Conservation (phyloP, 2,797 vertebrate genomes). For the Microcaecilia unicolor region DNA sequence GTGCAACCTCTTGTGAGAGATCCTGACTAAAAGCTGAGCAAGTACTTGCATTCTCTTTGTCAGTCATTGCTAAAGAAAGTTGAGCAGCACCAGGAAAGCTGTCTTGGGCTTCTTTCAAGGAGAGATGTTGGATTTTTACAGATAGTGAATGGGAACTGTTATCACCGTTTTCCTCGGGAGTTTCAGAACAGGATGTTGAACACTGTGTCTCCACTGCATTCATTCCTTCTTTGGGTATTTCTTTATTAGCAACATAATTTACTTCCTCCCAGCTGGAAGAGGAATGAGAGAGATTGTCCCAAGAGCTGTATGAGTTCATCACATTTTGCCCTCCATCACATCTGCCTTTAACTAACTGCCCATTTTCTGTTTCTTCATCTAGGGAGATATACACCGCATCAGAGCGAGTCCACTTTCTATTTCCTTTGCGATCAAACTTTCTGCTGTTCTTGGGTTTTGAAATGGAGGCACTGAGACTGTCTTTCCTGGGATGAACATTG, state of each 20-base stretch:
- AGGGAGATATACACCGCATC: constrained; percentile 8
- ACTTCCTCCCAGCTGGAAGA: constrained; percentile 53
- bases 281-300: constrained; percentile 57
- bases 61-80: not conserved
- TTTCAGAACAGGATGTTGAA: constrained; percentile 13
- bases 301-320: constrained; percentile 43
- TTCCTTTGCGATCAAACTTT: not conserved
- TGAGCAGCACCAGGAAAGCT: not conserved
- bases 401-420: not conserved
- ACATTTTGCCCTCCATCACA: not conserved
- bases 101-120: not conserved
- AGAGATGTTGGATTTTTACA: not conserved
- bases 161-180: not conserved
- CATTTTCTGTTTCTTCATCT: not conserved
- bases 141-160: fast-evolving
- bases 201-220: not conserved
- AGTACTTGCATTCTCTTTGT: not conserved
- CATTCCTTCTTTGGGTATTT: not conserved
- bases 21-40: not conserved
- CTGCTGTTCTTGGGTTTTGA: not conserved
- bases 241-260: not conserved
- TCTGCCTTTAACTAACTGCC: not conserved
- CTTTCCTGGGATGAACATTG: not conserved
- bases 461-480: not conserved
- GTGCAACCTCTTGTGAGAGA: fast-evolving